These are phyloP conservation scores for Ancistrus triradiatus DNA, from an alignment of 2,113 vertebrate species.

Conservation along the genomic window DNA sequence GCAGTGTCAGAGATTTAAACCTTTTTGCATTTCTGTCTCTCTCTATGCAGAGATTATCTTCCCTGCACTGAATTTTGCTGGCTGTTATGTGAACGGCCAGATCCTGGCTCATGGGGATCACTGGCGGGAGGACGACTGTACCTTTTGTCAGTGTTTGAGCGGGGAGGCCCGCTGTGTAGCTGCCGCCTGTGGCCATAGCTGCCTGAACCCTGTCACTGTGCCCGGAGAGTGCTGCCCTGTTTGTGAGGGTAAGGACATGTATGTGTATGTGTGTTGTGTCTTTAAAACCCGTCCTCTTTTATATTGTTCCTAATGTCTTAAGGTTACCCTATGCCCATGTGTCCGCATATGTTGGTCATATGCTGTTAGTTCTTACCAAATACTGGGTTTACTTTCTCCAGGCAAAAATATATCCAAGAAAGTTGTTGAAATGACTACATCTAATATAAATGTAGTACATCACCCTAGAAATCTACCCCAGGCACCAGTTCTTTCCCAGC, in stretches of 20 bases:
- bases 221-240: conserved; percentile 86
- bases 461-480: neutral
- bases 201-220: conserved; percentile 82
- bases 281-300: no score
- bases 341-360: neutral
- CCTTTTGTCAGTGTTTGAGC: conserved; percentile 85
- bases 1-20: no score
- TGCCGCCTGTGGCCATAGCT: conserved; percentile 82
- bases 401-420: neutral
- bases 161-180: conserved; percentile 81
- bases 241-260: conserved; percentile 73
- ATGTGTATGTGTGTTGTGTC: conserved; percentile 9
- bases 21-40: neutral
- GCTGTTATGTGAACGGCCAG: conserved; percentile 83
- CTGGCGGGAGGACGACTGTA: conserved; percentile 88
- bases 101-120: conserved; percentile 84
- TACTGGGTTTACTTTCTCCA: no score
- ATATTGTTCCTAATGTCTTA: no score
- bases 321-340: neutral
- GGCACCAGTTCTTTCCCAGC: neutral
- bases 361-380: no score
- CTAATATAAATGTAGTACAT: neutral
- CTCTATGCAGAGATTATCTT: conserved; percentile 71
- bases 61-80: conserved; percentile 78
- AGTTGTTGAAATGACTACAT: neutral